Evolutionary conservation across 2,888 invertebrate species (phyloP).

Genomic region (Diogma glabrata): DNA sequence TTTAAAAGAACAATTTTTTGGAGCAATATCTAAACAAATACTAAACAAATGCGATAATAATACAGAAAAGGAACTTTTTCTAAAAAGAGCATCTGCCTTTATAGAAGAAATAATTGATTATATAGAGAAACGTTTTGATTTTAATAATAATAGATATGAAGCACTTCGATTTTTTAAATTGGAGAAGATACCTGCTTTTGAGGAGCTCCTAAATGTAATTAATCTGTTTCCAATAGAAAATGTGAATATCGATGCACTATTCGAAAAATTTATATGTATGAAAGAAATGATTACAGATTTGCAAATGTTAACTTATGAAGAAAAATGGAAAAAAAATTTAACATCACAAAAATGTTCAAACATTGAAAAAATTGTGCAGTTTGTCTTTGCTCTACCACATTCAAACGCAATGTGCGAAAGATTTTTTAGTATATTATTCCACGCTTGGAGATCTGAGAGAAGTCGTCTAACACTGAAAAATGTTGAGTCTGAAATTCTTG

Average conservation of each 20-base stretch:
- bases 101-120: background rate
- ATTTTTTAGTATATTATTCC: conserved; percentile 7
- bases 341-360: background rate
- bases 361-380: background rate
- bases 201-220: no score
- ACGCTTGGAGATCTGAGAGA: background rate
- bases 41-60: conserved; percentile 11
- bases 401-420: conserved; percentile 7
- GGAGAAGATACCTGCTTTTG: no score
- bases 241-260: background rate
- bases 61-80: no score
- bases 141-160: background rate
- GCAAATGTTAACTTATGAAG: background rate
- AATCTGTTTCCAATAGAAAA: background rate
- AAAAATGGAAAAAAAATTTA: background rate
- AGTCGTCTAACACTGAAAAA: background rate
- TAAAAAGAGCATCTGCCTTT: background rate
- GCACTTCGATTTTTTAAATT: no score
- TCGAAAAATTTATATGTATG: background rate
- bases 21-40: background rate
- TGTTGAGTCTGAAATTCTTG: conserved; percentile 3
- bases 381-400: conserved; percentile 5
- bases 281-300: background rate
- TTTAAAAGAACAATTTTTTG: conserved; percentile 7
- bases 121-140: background rate